A percentile compares a stretch with the other conserved stretches of the same genome.
Conservation (phyloP, 2,888 invertebrate species). For the Ormyrus thymus region DNA sequence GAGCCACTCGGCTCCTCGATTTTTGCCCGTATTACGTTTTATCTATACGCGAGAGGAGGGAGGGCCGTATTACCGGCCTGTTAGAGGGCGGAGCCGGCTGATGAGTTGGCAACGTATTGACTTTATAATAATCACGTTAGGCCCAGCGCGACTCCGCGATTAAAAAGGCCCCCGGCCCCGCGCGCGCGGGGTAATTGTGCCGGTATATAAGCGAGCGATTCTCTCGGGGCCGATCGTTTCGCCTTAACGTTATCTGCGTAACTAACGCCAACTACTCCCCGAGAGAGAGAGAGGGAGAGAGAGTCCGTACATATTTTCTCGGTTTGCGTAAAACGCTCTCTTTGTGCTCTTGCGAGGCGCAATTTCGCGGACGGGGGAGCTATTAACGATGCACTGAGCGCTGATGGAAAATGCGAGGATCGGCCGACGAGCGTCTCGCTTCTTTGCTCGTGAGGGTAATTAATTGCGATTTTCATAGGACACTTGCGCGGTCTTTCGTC, state of each 20-base stretch:
- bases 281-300: too few species aligned
- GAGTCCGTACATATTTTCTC: slow-evolving; percentile 17
- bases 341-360: slow-evolving; percentile 32
- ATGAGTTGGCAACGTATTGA: slow-evolving; percentile 76
- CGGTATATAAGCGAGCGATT: slow-evolving; percentile 40
- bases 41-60: slow-evolving; percentile 43
- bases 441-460: background rate
- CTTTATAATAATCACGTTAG: slow-evolving; percentile 75
- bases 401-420: background rate
- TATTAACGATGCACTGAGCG: slow-evolving; percentile 15
- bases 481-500: too few species aligned
- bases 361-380: slow-evolving; percentile 19
- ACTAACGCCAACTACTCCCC: background rate
- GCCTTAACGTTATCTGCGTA: slow-evolving; percentile 45
- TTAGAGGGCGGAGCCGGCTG: slow-evolving; percentile 73
- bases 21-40: slow-evolving; percentile 53
- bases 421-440: background rate
- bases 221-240: slow-evolving; percentile 46
- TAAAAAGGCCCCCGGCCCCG: slow-evolving; percentile 37
- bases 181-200: slow-evolving; percentile 39
- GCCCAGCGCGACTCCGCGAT: slow-evolving; percentile 42
- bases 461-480: too few species aligned
- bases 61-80: slow-evolving; percentile 66
- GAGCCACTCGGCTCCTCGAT: slow-evolving; percentile 16
- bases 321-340: slow-evolving; percentile 34